Percentiles rank a stretch among this genome's conserved stretches.
phyloP scores from a whole-genome alignment of 2,888 invertebrate genomes.

The Drosophila austrosaltans region DNA sequence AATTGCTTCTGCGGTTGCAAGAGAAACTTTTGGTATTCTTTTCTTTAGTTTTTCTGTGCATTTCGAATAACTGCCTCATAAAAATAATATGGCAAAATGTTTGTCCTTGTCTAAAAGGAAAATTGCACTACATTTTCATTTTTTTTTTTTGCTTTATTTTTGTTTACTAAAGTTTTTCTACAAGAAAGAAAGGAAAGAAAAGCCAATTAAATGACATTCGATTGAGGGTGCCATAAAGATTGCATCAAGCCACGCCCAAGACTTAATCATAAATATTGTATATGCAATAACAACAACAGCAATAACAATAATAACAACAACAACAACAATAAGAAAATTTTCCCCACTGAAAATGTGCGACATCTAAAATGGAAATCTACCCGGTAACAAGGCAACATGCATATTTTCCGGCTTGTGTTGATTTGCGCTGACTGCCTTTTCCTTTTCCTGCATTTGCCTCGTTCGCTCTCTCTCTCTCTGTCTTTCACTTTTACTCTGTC shows the following conservation, averaged over 20 bases:
- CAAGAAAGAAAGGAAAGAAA: constrained; percentile 33
- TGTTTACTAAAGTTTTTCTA: constrained; percentile 37
- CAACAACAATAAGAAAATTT: constrained; percentile 30
- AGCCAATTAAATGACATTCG: constrained; percentile 69
- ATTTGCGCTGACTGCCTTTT: constrained; percentile 50
- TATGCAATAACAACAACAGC: constrained; percentile 37
- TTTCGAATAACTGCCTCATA: constrained; percentile 68
- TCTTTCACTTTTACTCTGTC: background rate
- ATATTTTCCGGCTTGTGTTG: constrained; percentile 66
- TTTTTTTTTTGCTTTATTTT: constrained; percentile 3
- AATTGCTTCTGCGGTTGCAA: constrained; percentile 28
- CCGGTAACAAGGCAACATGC: constrained; percentile 71
- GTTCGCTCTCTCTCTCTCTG: background rate
- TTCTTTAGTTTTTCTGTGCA: constrained; percentile 58
- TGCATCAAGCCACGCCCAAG: constrained; percentile 35
- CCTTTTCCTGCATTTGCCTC: background rate
- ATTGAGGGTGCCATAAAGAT: constrained; percentile 52
- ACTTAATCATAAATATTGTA: constrained; percentile 58
- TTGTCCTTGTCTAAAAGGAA: constrained; percentile 63
- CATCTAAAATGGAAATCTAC: constrained; percentile 77
- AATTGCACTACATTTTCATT: constrained; percentile 54
- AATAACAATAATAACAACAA: constrained; percentile 40
- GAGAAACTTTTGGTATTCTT: constrained; percentile 33
- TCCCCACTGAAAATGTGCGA: constrained; percentile 37
- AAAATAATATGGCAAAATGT: constrained; percentile 60